Conservation (phyloP, 2,888 invertebrate species). For the Protodeltote pygarga region DNA sequence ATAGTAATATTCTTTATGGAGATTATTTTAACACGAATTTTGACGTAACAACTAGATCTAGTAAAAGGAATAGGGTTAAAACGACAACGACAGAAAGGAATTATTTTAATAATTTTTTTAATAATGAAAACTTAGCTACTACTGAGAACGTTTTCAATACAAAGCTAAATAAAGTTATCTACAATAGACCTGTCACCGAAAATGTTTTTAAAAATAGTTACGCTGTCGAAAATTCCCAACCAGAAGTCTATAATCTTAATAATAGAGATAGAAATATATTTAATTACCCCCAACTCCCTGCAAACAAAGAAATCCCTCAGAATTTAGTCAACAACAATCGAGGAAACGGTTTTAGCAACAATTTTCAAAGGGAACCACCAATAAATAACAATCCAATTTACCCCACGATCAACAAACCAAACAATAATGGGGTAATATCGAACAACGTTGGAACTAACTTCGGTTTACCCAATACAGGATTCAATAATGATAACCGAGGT, state of each 20-base stretch:
- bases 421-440: conserved; percentile 7
- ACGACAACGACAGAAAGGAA: conserved; percentile 7
- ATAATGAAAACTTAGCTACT: conserved; percentile 7
- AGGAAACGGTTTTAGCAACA: conserved; percentile 7
- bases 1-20: conserved; percentile 23
- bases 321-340: too few relatives aligned
- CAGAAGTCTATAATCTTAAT: background rate
- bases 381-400: background rate
- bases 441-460: conserved; percentile 1
- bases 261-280: conserved; percentile 3
- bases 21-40: conserved; percentile 8
- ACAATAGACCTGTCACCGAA: conserved; percentile 11
- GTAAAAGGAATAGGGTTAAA: conserved; percentile 5
- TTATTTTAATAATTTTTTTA: conserved; percentile 1
- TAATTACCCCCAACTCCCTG: too few relatives aligned
- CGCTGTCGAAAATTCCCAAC: background rate
- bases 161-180: conserved; percentile 8
- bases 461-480: background rate
- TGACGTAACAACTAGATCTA: conserved; percentile 29
- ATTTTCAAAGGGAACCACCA: too few relatives aligned
- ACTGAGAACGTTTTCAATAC: conserved; percentile 10
- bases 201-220: conserved; percentile 10
- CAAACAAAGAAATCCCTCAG: too few relatives aligned
- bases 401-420: background rate
- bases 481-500: background rate